phyloP scores from a whole-genome alignment of 2,113 vertebrate genomes.

The Vireo altiloquus region DNA sequence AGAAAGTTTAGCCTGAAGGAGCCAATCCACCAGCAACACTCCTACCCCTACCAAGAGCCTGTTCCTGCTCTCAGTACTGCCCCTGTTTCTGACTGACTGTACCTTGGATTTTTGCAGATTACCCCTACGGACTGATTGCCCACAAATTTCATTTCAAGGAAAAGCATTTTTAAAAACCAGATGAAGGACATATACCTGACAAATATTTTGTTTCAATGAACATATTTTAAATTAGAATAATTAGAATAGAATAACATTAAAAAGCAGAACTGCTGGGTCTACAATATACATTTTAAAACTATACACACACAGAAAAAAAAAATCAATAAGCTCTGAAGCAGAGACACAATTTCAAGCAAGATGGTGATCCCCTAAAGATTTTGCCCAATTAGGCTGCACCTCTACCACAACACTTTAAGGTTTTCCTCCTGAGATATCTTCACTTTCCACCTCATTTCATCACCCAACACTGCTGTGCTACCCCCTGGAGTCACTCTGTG shows the following conservation, averaged over 20 bases:
- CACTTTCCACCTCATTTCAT: background rate
- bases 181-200: background rate
- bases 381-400: background rate
- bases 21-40: background rate
- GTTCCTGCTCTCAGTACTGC: background rate
- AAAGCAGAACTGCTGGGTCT: background rate
- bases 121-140: background rate
- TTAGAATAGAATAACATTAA: background rate
- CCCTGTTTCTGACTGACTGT: background rate
- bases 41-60: background rate
- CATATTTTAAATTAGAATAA: background rate
- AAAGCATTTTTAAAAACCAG: background rate
- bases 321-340: background rate
- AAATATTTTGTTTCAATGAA: background rate
- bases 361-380: background rate
- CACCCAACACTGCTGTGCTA: background rate
- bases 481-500: background rate
- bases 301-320: background rate
- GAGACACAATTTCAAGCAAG: background rate
- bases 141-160: background rate
- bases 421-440: background rate
- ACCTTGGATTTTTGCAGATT: background rate
- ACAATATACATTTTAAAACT: background rate
- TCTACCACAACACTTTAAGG: background rate
- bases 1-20: background rate